Percentiles rank a stretch among this genome's conserved stretches.
These are phyloP conservation scores for Coilia nasus DNA, from an alignment of 2,797 vertebrate genomes.

Conservation along the genomic window DNA sequence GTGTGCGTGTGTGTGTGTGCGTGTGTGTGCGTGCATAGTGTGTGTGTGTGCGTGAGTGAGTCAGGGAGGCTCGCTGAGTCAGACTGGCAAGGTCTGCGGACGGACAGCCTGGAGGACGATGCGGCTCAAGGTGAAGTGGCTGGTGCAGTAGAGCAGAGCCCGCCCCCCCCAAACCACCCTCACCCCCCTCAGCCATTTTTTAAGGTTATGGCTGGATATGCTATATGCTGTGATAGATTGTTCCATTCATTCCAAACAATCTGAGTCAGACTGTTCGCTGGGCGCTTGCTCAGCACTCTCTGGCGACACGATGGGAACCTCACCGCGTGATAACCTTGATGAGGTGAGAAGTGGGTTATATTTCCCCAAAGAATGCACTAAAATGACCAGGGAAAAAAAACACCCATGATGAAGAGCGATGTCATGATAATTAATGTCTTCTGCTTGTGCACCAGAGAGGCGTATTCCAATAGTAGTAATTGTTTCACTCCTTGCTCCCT, in stretches of 20 bases:
- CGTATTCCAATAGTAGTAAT: not conserved
- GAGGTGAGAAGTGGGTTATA: not conserved
- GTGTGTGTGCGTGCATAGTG: not conserved
- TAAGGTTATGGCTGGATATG: not conserved
- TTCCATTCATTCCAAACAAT: not conserved
- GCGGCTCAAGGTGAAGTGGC: conserved; percentile 69
- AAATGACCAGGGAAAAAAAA: not conserved
- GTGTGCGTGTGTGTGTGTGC: conserved; percentile 8
- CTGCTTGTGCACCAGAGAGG: not conserved
- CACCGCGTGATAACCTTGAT: not conserved
- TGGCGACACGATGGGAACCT: not conserved
- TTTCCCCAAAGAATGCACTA: conserved; percentile 10
- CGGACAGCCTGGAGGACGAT: conserved; percentile 45
- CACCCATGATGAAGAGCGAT: not conserved
- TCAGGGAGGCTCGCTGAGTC: conserved; percentile 64
- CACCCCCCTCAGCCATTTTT: not conserved
- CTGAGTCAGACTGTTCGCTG: not conserved
- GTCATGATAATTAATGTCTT: not conserved
- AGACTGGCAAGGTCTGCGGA: conserved; percentile 48
- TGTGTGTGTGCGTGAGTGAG: conserved; percentile 54
- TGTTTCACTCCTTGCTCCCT: not conserved
- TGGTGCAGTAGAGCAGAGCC: not conserved
- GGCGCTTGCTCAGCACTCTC: conserved; percentile 9
- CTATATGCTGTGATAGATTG: not conserved
- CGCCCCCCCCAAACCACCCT: not conserved